Evolutionary conservation across 2,888 invertebrate species (phyloP).

Genomic region (Cheilosia soror): DNA sequence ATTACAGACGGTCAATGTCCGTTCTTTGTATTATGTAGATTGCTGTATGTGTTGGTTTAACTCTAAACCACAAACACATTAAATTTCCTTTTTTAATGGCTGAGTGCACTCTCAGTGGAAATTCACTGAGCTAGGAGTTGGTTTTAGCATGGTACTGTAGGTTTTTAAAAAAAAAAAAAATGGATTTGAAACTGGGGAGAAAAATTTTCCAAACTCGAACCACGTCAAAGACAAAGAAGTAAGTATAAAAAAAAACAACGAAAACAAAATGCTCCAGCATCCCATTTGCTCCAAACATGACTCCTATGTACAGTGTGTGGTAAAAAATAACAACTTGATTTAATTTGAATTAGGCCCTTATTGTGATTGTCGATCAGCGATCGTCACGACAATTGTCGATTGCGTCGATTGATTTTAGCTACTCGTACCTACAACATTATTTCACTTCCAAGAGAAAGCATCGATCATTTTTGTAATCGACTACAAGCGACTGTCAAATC

Average conservation of each 20-base stretch:
- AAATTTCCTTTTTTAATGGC: slow-evolving; percentile 35
- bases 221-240: slow-evolving; percentile 14
- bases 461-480: no score
- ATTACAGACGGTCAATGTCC: slow-evolving; percentile 43
- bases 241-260: background rate
- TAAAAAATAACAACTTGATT: background rate
- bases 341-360: no score
- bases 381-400: no score
- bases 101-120: slow-evolving; percentile 30
- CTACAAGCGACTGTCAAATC: no score
- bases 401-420: no score
- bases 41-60: slow-evolving; percentile 8
- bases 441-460: no score
- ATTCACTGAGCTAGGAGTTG: slow-evolving; percentile 1
- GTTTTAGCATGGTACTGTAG: background rate
- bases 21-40: background rate
- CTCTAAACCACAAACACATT: slow-evolving; percentile 51
- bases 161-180: background rate
- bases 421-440: no score
- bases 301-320: background rate
- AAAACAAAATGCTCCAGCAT: background rate
- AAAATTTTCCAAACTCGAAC: background rate
- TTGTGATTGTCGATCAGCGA: no score
- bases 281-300: background rate
- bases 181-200: background rate